These are phyloP conservation scores for Yoshiicerus persimilis DNA, from an alignment of 1,140 invertebrate genomes.

Conservation along the genomic window DNA sequence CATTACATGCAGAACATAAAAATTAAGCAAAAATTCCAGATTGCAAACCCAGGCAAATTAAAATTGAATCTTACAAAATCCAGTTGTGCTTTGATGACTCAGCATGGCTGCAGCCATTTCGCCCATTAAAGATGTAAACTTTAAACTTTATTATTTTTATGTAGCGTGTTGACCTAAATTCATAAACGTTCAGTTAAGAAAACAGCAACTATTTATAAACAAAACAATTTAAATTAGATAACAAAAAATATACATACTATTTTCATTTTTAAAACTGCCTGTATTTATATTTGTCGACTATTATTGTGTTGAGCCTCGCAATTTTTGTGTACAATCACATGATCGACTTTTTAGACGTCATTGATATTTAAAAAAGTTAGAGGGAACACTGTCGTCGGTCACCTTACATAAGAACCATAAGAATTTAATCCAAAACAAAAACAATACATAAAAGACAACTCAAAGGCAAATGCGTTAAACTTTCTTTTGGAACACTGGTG, in stretches of 20 bases:
- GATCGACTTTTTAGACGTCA: background rate
- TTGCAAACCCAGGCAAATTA: no score
- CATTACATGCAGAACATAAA: no score
- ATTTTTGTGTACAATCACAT: background rate
- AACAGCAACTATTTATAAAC: no score
- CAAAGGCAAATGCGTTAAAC: no score
- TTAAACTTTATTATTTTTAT: no score
- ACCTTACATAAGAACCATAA: no score
- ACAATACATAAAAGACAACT: no score
- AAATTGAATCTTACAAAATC: slow-evolving; percentile 54
- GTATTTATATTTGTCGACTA: background rate
- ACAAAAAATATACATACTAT: background rate
- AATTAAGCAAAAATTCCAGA: no score
- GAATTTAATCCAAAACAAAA: no score
- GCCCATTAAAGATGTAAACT: background rate
- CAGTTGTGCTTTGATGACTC: slow-evolving; percentile 54
- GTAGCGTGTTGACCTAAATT: background rate
- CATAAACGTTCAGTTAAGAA: background rate
- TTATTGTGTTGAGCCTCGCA: background rate
- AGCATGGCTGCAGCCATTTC: slow-evolving; percentile 54
- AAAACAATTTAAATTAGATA: background rate
- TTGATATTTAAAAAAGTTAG: background rate
- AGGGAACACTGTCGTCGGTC: background rate
- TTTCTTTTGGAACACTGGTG: no score
- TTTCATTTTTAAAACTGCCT: background rate